Percentiles rank a stretch among this genome's conserved stretches.
Evolutionary conservation across 1,140 invertebrate genomes (phyloP).

Genomic region (Zaprionus inermis): DNA sequence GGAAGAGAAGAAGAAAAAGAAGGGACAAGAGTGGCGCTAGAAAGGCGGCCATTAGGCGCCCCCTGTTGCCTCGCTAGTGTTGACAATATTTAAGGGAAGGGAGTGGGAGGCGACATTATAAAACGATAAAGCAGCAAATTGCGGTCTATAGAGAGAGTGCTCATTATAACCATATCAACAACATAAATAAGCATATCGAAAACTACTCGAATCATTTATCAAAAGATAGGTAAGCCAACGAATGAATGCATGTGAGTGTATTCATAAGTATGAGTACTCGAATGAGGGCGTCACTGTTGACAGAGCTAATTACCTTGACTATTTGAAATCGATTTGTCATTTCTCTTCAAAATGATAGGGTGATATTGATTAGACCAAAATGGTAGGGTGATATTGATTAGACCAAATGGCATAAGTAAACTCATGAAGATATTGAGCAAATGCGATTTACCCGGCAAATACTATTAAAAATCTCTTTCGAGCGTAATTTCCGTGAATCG

Average conservation of each 20-base stretch:
- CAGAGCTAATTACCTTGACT: constrained; percentile 43
- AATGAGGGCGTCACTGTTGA: constrained; percentile 64
- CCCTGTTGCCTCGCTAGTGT: constrained; percentile 16
- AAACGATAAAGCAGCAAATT: constrained; percentile 67
- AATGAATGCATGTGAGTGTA: background rate
- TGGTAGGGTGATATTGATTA: background rate
- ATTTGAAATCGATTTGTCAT: constrained; percentile 71
- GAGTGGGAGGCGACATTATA: constrained; percentile 55
- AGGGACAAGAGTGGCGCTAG: constrained; percentile 49
- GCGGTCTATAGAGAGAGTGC: constrained; percentile 26
- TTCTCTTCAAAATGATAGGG: too few species aligned
- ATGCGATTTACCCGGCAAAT: background rate
- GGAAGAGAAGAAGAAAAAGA: constrained; percentile 4
- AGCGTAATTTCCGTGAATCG: constrained; percentile 28
- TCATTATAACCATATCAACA: constrained; percentile 53
- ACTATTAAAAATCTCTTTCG: background rate
- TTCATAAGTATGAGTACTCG: constrained; percentile 5
- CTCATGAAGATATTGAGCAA: too few species aligned
- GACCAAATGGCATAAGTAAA: constrained; percentile 26
- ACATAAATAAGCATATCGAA: constrained; percentile 75
- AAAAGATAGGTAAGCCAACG: constrained; percentile 49
- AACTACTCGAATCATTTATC: constrained; percentile 68
- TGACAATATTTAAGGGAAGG: constrained; percentile 47
- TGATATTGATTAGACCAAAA: too few species aligned
- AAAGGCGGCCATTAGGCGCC: constrained; percentile 32